Base-by-base conservation (phyloP, 2,888 invertebrate genomes). In the Hermodice carunculata region DNA sequence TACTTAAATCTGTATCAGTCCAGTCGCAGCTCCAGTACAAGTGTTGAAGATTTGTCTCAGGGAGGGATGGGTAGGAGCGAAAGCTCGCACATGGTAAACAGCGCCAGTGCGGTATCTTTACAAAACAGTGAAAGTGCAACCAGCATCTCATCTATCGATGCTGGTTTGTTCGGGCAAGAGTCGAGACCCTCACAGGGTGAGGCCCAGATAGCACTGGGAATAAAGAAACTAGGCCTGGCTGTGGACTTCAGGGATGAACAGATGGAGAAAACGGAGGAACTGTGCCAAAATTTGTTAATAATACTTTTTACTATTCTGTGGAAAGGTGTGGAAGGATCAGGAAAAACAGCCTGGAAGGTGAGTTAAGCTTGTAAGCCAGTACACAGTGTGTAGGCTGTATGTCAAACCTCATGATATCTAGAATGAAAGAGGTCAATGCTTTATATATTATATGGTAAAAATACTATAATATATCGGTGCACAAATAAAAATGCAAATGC, bases 251-350 rank as follows among this genome's bases (percentile, higher is more conserved):
- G 52, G 17, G 56, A 61, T 17, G 62, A 58, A 49, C 17, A 28
- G n/a, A 62, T 76, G 29, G 82, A 81, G 57, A 75, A 78, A 56
- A 88, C 89, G 61, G 89, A 90, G 67, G 90, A 90, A 74, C 80
- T 91, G 51, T 89, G 89, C 31, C 89, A 89, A 78, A 82, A 90
- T 61, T 87, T 90, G 8, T 87, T 89, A 1, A 89, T 89, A 73
- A 87, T 89, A 49, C 78, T 90, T 40, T 89, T 89, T 70, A 89
- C 89, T 11, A 70, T 91, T 0, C 87, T 90, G 78, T 90, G 90
- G 90, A 87, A 89, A 69, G 90, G 90, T 19, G 87, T 90, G 24
- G 87, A 88, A 59, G 89, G 89, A 51, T 88, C 89, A 28, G 87
- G 87, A 73, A 86, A 87, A 28, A 86, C 88, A 17, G 87, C 88